Conservation (phyloP, 2,797 vertebrate genomes). For the Coendou prehensilis region DNA sequence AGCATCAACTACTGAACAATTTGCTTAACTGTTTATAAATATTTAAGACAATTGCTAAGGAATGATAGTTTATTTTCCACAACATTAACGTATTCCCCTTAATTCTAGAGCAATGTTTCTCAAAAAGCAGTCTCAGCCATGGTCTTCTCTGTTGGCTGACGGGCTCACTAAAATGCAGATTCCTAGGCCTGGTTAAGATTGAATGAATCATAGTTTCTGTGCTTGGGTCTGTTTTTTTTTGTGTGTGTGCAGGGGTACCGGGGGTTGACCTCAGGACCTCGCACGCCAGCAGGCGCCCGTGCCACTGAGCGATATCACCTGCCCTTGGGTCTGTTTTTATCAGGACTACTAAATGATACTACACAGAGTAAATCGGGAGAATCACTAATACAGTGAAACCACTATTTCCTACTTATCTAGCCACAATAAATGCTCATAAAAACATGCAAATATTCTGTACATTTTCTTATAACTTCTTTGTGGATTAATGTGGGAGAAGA, state of each 20-base stretch:
- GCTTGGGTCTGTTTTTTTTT: background rate
- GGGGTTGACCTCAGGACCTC: too few relatives aligned
- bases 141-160: background rate
- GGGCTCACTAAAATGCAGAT: conserved; percentile 6
- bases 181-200: background rate
- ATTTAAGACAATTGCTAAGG: conserved; percentile 9
- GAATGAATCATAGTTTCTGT: background rate
- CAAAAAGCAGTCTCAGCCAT: background rate
- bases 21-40: conserved; percentile 40
- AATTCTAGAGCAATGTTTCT: conserved; percentile 23
- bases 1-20: background rate
- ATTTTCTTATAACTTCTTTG: background rate
- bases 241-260: too few relatives aligned
- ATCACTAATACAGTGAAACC: background rate
- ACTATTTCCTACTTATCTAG: background rate
- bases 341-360: background rate
- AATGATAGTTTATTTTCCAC: background rate
- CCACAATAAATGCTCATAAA: background rate
- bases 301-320: too few relatives aligned
- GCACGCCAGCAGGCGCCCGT: too few relatives aligned
- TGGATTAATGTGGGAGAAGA: conserved; percentile 20
- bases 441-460: background rate
- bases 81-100: background rate
- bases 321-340: background rate
- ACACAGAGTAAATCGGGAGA: background rate